These are phyloP conservation scores for Prochilodus magdalenae DNA, from an alignment of 2,113 vertebrate genomes.

Conservation along the genomic window DNA sequence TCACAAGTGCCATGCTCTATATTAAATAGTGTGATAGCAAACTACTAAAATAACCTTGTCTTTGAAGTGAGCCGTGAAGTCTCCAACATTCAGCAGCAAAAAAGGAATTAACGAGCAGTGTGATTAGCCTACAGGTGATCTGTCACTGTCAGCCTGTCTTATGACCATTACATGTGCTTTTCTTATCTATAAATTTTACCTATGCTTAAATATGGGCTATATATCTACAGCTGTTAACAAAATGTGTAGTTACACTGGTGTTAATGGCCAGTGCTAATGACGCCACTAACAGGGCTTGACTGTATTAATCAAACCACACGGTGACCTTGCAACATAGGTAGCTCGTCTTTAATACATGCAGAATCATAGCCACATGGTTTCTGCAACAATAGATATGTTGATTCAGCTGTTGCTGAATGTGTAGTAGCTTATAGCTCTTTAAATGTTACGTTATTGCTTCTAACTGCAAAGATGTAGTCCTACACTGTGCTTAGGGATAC, in stretches of 20 bases:
- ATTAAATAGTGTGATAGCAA: conserved; percentile 45
- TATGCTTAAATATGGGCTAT: neutral
- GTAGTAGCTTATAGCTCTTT: no score
- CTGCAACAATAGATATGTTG: no score
- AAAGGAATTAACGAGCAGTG: conserved; percentile 23
- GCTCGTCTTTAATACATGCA: neutral
- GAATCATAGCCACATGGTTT: neutral
- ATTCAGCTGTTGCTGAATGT: no score
- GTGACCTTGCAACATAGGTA: neutral
- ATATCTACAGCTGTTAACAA: neutral
- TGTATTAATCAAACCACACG: neutral
- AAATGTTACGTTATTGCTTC: no score
- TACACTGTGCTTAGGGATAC: no score
- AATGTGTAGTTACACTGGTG: neutral
- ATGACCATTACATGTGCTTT: conserved; percentile 6
- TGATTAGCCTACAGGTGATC: conserved; percentile 26
- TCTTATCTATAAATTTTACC: neutral
- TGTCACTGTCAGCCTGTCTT: neutral
- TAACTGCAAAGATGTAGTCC: no score
- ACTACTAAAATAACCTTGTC: conserved; percentile 36
- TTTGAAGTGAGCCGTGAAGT: conserved; percentile 35
- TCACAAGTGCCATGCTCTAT: conserved; percentile 34
- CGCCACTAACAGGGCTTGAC: neutral
- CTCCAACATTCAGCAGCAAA: conserved; percentile 29
- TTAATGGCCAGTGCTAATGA: neutral